Base-by-base conservation (phyloP, 2,113 vertebrate genomes). In the Glareola pratincola region DNA sequence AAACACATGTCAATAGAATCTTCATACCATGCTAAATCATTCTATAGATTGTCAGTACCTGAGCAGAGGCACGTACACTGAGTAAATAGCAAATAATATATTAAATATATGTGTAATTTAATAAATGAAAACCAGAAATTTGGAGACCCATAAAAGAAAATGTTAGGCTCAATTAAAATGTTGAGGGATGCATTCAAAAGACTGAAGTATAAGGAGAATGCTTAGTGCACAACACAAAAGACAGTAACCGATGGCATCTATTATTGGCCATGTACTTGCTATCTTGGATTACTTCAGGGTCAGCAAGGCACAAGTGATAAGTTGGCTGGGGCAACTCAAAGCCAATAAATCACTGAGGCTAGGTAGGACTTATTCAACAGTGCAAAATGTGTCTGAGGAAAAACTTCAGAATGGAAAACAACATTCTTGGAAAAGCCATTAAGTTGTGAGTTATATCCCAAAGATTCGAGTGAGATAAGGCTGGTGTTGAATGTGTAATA, bases 271-370 rank as follows among this genome's bases (percentile, higher is more conserved):
- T 90, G 89, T 93, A 82, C 53, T 93, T 90, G 36, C 32, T 87
- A 41, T 92, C 69, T 93, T 95, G 77, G 92, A 94, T 93, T 96
- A 95, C 67, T 76, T 94, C 56, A 90, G 76, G 66, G 56, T 96
- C 67, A 94, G 7, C 73, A 84, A 29, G 4, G 73, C 45, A 82
- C n/a, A 93, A 89, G 53, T 73, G 77, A 93, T 81, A 97, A 96
- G 19, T 68, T 96, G 87, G n/a, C n/a, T 89, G 19, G 60, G 73
- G 51, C 78, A 96, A 84, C 41, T 78, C 50, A 94, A 90, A 78
- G 8, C 43, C 51, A 95, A 73, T 96, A 96, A 96, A 93, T 95
- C 92, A 94, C n/a, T 24, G 10, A 62, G 22, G 54, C 29, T 86
- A 41, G 10, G 51, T 43, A 69, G 4, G 53, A 73, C n/a, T 83